phyloP scores from a whole-genome alignment of 1,140 invertebrate genomes.

The Eriocheir sinensis region DNA sequence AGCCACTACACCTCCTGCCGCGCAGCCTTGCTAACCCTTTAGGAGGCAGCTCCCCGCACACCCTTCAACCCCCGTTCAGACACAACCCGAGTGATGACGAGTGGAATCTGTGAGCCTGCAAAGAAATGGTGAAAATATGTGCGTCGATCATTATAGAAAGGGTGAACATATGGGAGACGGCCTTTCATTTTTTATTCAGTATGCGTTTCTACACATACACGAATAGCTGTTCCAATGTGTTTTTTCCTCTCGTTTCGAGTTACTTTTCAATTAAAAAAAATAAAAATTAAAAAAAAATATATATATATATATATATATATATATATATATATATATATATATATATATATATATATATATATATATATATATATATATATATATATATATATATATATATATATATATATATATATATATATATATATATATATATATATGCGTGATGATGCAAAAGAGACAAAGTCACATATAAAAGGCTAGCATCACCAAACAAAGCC shows the following conservation, averaged over 20 bases:
- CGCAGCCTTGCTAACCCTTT: constrained; percentile 50
- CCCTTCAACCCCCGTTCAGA: too few species aligned
- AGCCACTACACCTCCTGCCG: constrained; percentile 66
- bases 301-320: constrained; percentile 16
- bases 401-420: constrained; percentile 28
- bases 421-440: constrained; percentile 46
- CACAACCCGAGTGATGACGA: background rate
- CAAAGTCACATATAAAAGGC: too few species aligned
- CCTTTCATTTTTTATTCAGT: too few species aligned
- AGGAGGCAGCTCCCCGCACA: background rate
- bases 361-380: constrained; percentile 28
- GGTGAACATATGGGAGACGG: background rate
- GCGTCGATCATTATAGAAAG: background rate
- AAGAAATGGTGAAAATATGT: constrained; percentile 15
- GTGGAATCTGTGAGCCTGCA: background rate
- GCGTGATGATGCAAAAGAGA: background rate
- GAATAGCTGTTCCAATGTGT: background rate
- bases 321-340: constrained; percentile 28
- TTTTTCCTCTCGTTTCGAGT: background rate
- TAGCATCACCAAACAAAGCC: too few species aligned
- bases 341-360: constrained; percentile 28
- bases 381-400: constrained; percentile 21
- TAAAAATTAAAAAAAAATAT: background rate
- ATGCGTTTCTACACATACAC: background rate
- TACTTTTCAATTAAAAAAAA: background rate